Conservation (phyloP, 2,113 vertebrate species). For the Proteles cristata region DNA sequence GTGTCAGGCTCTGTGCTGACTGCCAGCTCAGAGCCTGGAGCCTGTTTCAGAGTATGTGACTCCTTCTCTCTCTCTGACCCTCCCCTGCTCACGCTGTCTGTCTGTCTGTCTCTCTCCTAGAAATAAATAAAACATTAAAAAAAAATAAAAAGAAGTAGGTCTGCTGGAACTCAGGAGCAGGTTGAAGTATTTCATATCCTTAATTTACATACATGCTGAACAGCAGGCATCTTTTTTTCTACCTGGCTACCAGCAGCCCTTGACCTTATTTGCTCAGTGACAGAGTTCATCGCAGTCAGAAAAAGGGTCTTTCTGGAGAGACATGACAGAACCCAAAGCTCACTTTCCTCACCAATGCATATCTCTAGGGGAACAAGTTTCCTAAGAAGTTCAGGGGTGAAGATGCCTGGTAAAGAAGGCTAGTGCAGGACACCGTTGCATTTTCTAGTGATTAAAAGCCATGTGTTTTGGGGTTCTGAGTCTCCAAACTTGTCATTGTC, state of each 20-base stretch:
- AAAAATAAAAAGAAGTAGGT: background rate
- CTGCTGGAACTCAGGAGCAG: background rate
- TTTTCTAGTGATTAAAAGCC: background rate
- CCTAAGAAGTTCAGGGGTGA: background rate
- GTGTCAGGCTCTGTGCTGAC: no score
- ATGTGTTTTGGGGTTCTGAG: background rate
- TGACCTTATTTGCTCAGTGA: background rate
- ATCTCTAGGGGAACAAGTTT: background rate
- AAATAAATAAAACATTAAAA: no score
- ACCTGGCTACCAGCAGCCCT: background rate
- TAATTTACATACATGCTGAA: background rate
- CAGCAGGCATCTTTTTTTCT: background rate
- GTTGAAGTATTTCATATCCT: background rate
- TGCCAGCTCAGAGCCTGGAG: no score
- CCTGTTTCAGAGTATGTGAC: no score
- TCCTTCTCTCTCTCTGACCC: no score
- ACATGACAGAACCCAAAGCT: background rate
- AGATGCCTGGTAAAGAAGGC: background rate
- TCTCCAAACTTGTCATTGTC: background rate
- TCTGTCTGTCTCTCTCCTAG: no score
- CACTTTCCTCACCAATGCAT: background rate
- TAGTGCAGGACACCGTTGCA: background rate
- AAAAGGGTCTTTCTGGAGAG: background rate
- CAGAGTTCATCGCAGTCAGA: background rate
- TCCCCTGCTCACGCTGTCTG: no score